Percentiles rank a stretch among this genome's conserved stretches.
phyloP scores from a whole-genome alignment of 2,113 vertebrate species.

The Onychostoma macrolepis region DNA sequence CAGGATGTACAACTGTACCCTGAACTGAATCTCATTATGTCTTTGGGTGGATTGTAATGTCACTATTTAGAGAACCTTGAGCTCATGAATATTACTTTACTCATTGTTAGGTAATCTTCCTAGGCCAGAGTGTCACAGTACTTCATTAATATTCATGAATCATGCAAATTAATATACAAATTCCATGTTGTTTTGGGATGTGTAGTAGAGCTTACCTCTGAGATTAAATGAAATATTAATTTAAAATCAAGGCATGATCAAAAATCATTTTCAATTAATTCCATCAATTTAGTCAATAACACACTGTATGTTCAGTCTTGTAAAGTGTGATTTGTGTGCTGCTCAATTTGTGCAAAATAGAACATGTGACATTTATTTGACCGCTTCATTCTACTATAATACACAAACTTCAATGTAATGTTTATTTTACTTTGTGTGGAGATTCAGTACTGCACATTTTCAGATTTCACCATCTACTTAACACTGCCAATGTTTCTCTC shows the following conservation, averaged over 20 bases:
- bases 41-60: neutral
- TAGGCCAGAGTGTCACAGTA: conserved; percentile 1
- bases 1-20: neutral
- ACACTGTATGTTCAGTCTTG: neutral
- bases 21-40: neutral
- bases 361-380: neutral
- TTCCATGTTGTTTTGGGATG: neutral
- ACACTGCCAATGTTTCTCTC: neutral
- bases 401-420: neutral
- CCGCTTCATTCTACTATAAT: neutral
- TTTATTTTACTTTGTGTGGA: neutral
- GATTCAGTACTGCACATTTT: neutral
- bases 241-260: neutral
- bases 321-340: neutral
- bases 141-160: neutral
- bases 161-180: neutral
- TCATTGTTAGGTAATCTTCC: neutral
- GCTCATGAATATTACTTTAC: neutral
- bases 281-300: neutral
- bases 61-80: neutral
- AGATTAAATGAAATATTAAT: neutral
- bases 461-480: neutral
- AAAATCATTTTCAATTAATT: neutral
- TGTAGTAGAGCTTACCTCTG: neutral
- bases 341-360: neutral